Conservation (phyloP, 2,113 vertebrate species). For the Fulmarus glacialis region DNA sequence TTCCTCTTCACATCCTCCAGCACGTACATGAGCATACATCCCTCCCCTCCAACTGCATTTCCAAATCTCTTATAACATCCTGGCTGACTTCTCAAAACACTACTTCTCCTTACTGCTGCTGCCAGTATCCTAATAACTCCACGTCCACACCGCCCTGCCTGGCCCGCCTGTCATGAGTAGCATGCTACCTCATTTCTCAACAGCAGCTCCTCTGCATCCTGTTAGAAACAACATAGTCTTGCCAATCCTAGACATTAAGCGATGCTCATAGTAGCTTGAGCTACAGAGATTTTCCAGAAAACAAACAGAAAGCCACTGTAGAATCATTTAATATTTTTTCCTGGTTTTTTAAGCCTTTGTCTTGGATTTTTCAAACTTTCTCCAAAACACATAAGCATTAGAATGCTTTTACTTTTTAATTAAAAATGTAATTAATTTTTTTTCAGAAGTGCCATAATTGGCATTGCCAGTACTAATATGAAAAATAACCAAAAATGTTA, state of each 20-base stretch:
- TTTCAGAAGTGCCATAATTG: background rate
- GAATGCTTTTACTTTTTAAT: background rate
- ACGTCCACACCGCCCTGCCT: background rate
- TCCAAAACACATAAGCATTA: background rate
- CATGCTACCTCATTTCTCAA: background rate
- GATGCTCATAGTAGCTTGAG: background rate
- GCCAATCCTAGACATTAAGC: background rate
- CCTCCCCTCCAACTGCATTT: background rate
- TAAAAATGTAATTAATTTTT: background rate
- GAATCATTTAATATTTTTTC: background rate
- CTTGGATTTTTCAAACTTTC: background rate
- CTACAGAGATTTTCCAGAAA: background rate
- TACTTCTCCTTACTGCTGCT: background rate
- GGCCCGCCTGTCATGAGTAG: background rate
- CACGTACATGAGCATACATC: accelerated
- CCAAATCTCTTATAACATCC: background rate
- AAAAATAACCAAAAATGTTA: background rate
- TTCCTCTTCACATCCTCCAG: background rate
- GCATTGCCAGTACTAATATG: background rate
- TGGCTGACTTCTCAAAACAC: background rate
- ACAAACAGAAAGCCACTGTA: background rate
- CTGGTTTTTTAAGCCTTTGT: background rate
- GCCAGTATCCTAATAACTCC: background rate
- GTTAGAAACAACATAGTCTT: background rate
- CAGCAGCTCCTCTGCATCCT: background rate